Conservation (phyloP, 2,888 invertebrate species). For the Xanthia icteritia region DNA sequence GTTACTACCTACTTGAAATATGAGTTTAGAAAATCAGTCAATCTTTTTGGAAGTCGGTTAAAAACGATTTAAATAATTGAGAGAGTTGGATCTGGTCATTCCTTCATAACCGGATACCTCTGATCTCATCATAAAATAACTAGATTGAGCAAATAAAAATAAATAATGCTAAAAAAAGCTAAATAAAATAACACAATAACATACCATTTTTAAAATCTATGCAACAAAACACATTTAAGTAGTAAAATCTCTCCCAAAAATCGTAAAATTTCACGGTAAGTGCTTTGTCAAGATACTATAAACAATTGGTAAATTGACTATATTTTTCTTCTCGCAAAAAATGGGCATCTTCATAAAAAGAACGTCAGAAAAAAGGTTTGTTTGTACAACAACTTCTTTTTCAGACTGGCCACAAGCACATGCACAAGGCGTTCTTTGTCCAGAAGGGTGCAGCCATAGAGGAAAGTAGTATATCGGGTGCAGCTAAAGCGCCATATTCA, state of each 20-base stretch:
- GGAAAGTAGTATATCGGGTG: no score
- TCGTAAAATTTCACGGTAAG: constrained; percentile 7
- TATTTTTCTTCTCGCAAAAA: constrained; percentile 20
- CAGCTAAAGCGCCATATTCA: no score
- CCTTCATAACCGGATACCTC: neutral
- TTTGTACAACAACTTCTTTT: neutral
- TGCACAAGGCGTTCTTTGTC: neutral
- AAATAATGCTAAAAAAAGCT: neutral
- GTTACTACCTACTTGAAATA: neutral
- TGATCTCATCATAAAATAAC: neutral
- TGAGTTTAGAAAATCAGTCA: neutral
- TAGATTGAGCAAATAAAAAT: neutral
- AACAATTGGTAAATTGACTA: constrained; percentile 30
- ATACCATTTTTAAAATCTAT: constrained; percentile 25
- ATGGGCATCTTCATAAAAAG: constrained; percentile 17
- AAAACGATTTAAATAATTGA: neutral
- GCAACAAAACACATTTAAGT: constrained; percentile 3
- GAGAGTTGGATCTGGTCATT: neutral
- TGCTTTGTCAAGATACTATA: constrained; percentile 20
- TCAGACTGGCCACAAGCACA: constrained; percentile 7
- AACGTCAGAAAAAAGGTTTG: constrained; percentile 16
- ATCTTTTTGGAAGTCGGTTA: neutral
- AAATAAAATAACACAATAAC: constrained; percentile 15
- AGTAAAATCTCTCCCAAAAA: constrained; percentile 36
- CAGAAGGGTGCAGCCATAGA: no score